Evolutionary conservation across 2,888 invertebrate genomes (phyloP).

Genomic region (Tinea pellionella): DNA sequence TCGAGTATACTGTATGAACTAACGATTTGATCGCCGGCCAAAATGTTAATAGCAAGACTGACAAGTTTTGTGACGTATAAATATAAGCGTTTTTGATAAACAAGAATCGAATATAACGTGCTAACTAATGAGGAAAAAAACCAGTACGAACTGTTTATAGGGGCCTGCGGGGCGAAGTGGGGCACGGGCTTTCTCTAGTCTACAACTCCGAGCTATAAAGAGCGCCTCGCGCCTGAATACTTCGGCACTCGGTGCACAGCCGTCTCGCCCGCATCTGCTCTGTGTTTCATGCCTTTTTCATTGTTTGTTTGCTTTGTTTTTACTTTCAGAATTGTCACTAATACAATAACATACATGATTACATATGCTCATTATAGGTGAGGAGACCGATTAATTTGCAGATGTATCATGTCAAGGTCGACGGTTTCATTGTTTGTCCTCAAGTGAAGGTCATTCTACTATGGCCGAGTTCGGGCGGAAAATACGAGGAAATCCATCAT

Average conservation of each 20-base stretch:
- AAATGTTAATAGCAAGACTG: constrained; percentile 17
- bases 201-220: constrained; percentile 56
- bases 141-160: constrained; percentile 50
- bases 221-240: constrained; percentile 59
- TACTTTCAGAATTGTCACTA: constrained; percentile 44
- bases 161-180: constrained; percentile 46
- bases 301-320: constrained; percentile 40
- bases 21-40: constrained; percentile 16
- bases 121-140: constrained; percentile 67
- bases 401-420: constrained; percentile 63
- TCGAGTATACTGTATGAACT: constrained; percentile 5
- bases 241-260: constrained; percentile 68
- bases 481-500: constrained; percentile 64
- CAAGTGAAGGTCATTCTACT: constrained; percentile 54
- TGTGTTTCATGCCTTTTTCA: constrained; percentile 37
- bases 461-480: constrained; percentile 49
- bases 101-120: constrained; percentile 39
- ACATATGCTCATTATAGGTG: constrained; percentile 51
- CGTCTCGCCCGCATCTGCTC: constrained; percentile 62
- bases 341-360: constrained; percentile 48
- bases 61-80: constrained; percentile 30
- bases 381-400: constrained; percentile 53
- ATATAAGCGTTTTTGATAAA: constrained; percentile 49
- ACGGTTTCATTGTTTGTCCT: constrained; percentile 62
- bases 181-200: constrained; percentile 64